Percentiles rank a stretch among this genome's conserved stretches.
Conservation (phyloP, 30 jellyfish, hydroid and myxozoan genomes). For the Mastigias papua region DNA sequence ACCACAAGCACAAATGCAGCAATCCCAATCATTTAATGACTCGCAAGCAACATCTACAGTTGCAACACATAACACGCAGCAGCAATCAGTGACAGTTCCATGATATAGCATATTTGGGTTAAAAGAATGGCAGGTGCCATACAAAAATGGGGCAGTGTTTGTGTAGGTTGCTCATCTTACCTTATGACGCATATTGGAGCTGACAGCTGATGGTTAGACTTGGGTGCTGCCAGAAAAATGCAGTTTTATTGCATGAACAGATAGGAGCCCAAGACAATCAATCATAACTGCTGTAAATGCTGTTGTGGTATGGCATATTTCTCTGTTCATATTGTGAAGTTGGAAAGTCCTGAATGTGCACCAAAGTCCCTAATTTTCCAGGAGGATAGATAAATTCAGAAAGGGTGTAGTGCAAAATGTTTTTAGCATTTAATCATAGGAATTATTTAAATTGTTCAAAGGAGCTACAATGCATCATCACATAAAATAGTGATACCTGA, state of each 20-base stretch:
- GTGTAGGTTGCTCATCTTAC: too few relatives aligned
- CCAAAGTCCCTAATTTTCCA: background rate
- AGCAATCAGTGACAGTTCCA: constrained; percentile 63
- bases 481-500: too few relatives aligned
- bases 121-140: background rate
- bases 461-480: too few relatives aligned
- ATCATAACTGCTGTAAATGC: background rate
- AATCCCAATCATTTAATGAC: constrained; percentile 45
- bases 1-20: constrained; percentile 56
- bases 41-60: constrained; percentile 59
- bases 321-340: background rate
- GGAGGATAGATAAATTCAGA: background rate
- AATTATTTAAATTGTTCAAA: too few relatives aligned
- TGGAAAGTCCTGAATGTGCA: background rate
- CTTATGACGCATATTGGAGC: too few relatives aligned
- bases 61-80: constrained; percentile 38
- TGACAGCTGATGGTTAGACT: too few relatives aligned
- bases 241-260: too few relatives aligned
- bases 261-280: too few relatives aligned
- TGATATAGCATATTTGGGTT: background rate
- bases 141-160: too few relatives aligned
- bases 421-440: too few relatives aligned
- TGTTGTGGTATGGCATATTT: background rate
- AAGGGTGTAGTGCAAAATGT: background rate
- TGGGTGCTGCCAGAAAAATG: too few relatives aligned